Conservation (phyloP, 2,113 vertebrate species). For the Prionailurus bengalensis region DNA sequence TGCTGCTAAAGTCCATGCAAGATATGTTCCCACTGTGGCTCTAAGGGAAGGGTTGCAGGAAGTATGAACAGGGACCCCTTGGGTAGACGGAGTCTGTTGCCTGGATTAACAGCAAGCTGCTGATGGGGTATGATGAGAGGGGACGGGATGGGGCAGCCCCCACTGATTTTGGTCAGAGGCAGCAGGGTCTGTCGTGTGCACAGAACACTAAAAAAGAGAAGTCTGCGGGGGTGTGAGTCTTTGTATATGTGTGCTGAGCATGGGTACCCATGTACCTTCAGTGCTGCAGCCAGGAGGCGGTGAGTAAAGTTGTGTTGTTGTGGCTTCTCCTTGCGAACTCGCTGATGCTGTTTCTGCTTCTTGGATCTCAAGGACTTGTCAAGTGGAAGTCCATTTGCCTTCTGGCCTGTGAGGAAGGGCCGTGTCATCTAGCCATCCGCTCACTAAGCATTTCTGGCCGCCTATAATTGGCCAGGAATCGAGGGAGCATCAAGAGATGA, state of each 20-base stretch:
- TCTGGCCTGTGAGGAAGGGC: slow-evolving; percentile 73
- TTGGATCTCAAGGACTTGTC: slow-evolving; percentile 76
- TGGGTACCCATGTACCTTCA: slow-evolving; percentile 90
- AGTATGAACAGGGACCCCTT: background rate
- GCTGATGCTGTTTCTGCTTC: slow-evolving; percentile 90
- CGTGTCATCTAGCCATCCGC: background rate
- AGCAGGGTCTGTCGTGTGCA: background rate
- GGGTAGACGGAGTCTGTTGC: background rate
- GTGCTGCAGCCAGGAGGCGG: slow-evolving; percentile 90
- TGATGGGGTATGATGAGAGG: background rate
- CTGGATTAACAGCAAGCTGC: background rate
- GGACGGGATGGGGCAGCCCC: background rate
- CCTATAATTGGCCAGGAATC: background rate
- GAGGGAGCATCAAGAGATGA: background rate
- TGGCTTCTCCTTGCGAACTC: slow-evolving; percentile 90
- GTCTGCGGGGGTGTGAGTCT: accelerated
- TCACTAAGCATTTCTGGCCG: background rate
- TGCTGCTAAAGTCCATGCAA: slow-evolving; percentile 97
- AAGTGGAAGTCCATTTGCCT: slow-evolving; percentile 75
- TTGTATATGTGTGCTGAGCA: too few relatives aligned
- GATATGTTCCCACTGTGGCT: slow-evolving; percentile 93
- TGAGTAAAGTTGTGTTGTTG: slow-evolving; percentile 93
- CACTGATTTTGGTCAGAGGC: background rate
- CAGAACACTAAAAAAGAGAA: background rate
- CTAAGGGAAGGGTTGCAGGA: slow-evolving; percentile 84